Base-by-base conservation (phyloP, 2,888 invertebrate genomes). In the Linnaemya vulpina region DNA sequence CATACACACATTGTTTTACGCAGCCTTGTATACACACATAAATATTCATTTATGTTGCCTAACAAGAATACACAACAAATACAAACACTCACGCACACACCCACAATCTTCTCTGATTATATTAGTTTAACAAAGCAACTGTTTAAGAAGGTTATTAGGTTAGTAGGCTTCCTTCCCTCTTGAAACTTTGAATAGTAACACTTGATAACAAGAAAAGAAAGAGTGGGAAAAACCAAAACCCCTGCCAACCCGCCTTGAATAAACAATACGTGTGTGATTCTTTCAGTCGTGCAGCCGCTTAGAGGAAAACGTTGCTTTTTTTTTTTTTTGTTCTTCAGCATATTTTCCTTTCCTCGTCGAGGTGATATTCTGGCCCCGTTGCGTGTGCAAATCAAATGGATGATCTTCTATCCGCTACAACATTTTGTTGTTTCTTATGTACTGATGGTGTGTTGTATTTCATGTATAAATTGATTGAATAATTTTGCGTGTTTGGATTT, bases 401-500 rank as follows among this genome's bases (percentile, higher is more conserved):
- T 67, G 77, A 76, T 71, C 25, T 30, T 35, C 20, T 35, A 11
- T 51, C 58, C 17, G 0, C 40, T 30, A 20, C 35, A 22, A 38
- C 46, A 62, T 43, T n/a, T 62, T 63, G 46, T 46, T 60, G 20
- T 17, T 75, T 84, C 73, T 80, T 62, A 73, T 53, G 55, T 51
- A n/a, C 35, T 43, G 38, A 60, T 78, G 70, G n/a, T 74, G 76
- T 84, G 77, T 77, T 73, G 68, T 53, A 67, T 55, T 58, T 63
- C 40, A 77, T 80, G 79, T 83, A 80, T 46, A 80, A 79, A 80
- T 83, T 86, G 77, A 83, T 86, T 86, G 79, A 83, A 79, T 80
- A 78, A 81, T 84, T 82, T 82, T 84, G 62, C 60, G 74, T 74
- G 70, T 77, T 70, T 67, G 62, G 51, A 13, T 51, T 77, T 22